phyloP scores from a whole-genome alignment of 2,113 vertebrate genomes.

The Melanocharis versteri region DNA sequence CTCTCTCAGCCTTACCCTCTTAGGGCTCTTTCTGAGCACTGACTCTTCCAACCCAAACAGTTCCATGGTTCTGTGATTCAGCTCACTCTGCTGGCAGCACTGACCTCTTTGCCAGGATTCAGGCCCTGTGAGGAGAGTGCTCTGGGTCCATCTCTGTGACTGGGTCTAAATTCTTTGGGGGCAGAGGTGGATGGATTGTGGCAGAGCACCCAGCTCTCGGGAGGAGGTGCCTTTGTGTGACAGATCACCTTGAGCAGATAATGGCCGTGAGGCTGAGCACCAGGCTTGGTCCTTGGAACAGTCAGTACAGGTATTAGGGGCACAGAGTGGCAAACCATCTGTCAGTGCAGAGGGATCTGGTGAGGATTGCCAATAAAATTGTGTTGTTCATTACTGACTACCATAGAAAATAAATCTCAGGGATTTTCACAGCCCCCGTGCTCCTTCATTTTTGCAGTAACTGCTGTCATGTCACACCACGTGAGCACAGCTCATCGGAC shows the following conservation, averaged over 20 bases:
- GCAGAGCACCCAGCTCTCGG: not conserved
- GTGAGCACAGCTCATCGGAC: not conserved
- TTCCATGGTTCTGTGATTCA: not conserved
- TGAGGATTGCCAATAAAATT: not conserved
- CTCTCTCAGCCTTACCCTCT: not conserved
- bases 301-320: not conserved
- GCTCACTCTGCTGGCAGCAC: not conserved
- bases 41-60: not conserved
- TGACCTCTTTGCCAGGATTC: not conserved
- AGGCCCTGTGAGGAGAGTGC: not conserved
- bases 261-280: not conserved
- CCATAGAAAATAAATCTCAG: not conserved
- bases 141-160: not conserved
- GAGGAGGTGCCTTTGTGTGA: not conserved
- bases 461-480: accelerated
- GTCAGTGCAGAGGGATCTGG: accelerated
- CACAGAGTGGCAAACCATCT: not conserved
- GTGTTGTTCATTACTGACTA: not conserved
- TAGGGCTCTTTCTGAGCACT: accelerated
- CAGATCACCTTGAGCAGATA: not conserved
- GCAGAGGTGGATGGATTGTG: not conserved
- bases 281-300: accelerated
- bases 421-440: not conserved
- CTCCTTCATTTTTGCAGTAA: not conserved
- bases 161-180: not conserved